phyloP scores from a whole-genome alignment of 1,140 invertebrate genomes.

The Sycophaga agraensis region DNA sequence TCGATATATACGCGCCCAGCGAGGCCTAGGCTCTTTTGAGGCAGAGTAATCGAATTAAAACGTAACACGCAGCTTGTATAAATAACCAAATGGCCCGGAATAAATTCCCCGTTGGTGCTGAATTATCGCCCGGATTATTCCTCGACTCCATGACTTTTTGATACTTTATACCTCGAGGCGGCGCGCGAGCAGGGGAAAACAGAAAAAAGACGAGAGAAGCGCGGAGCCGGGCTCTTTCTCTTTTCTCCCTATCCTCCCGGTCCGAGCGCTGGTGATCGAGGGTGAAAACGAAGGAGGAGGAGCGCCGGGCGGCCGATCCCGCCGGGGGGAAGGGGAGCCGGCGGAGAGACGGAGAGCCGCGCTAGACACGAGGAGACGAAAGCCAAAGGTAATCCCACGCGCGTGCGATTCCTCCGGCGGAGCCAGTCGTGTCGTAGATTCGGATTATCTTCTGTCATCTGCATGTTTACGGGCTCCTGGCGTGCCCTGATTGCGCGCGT shows the following conservation, averaged over 20 bases:
- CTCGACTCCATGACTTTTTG: constrained; percentile 13
- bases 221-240: too few relatives aligned
- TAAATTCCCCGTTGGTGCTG: not conserved
- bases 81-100: not conserved
- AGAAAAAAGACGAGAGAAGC: not conserved
- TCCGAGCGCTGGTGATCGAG: too few relatives aligned
- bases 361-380: constrained; percentile 31
- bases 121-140: constrained; percentile 18
- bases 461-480: constrained; percentile 46
- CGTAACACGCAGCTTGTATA: not conserved
- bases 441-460: constrained; percentile 52
- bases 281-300: not conserved
- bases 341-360: not conserved
- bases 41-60: constrained; percentile 17
- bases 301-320: not conserved
- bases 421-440: constrained; percentile 39
- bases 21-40: too few relatives aligned
- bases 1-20: not conserved
- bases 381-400: constrained; percentile 48
- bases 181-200: not conserved
- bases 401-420: constrained; percentile 38
- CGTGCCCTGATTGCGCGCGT: constrained; percentile 37
- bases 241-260: too few relatives aligned
- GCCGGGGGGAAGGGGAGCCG: not conserved
- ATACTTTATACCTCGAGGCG: constrained; percentile 2